Base-by-base conservation (phyloP, 2,888 invertebrate species). In the Galeopsomyia nigrocyanea region DNA sequence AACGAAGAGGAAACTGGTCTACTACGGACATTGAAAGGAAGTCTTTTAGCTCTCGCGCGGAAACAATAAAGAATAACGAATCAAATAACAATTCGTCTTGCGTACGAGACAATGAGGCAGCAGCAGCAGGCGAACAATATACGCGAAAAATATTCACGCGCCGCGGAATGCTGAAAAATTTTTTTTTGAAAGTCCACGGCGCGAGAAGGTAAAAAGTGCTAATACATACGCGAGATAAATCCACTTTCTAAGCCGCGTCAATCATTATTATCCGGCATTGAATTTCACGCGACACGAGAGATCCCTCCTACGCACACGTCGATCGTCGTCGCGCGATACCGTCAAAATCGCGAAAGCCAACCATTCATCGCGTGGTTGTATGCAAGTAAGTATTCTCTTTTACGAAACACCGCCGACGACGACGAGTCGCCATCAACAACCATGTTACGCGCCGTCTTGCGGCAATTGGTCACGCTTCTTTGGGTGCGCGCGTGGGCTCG, bases 231-330 rank as follows among this genome's bases (percentile, higher is more conserved):
- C 49, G 62, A 19, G 63, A 22, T 60, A 53, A 70, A 58, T 65
- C 53, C 26, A 26, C 58, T 31, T 51, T 61, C 61, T 50, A 50
- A 68, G 58, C 46, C 21, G 47, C 57, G 63, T 71, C 65, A 31
- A 60, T 70, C 57, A 65, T 71, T 55, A 49, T 58, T 60, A 53
- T 46, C 57, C 46, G 39, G 57, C 61, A 56, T 63, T 62, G 62
- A 56, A 57, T 63, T 55, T 31, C 62, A 9, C 46, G 16, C n/a
- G 13, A n/a, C 14, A 19, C 16, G 16, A 17, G 31, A 10, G 3
- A 31, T 26, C 17, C 10, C 16, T 17, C 14, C 19, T 46, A 60
- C 47, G 19, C 19, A 10, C 17, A 47, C 46, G 14, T 61, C 19
- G 51, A 62, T 39, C 39, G 21, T 61, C 50, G 60, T 10, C 46